Evolutionary conservation across 2,888 invertebrate species (phyloP).

Genomic region (Epirrita christyi): DNA sequence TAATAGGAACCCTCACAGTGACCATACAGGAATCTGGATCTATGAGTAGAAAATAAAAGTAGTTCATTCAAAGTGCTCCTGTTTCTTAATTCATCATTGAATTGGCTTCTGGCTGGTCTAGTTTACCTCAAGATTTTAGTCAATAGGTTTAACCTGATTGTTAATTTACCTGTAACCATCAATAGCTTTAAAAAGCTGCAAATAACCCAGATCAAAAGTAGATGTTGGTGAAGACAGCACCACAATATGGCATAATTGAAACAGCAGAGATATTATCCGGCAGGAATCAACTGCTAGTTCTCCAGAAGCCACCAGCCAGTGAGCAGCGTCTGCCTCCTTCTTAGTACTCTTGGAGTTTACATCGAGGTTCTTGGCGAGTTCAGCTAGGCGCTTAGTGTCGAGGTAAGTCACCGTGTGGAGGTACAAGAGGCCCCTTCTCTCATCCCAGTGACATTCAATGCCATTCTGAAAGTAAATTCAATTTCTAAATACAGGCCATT

Average conservation of each 20-base stretch:
- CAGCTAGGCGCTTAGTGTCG: slow-evolving; percentile 65
- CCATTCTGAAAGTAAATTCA: slow-evolving; percentile 67
- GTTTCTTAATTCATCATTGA: too few relatives aligned
- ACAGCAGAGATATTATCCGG: slow-evolving; percentile 89
- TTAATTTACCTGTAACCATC: slow-evolving; percentile 88
- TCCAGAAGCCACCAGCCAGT: slow-evolving; percentile 87
- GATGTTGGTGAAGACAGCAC: slow-evolving; percentile 76
- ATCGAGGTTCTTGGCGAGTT: slow-evolving; percentile 60
- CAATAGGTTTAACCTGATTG: too few relatives aligned
- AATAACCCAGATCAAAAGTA: slow-evolving; percentile 91
- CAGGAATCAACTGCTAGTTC: slow-evolving; percentile 83
- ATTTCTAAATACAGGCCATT: too few relatives aligned
- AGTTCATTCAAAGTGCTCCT: too few relatives aligned
- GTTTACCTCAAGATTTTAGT: too few relatives aligned
- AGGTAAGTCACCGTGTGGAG: slow-evolving; percentile 82
- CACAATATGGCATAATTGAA: slow-evolving; percentile 93
- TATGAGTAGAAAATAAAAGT: too few relatives aligned
- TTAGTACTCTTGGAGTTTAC: slow-evolving; percentile 67
- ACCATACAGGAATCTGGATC: too few relatives aligned
- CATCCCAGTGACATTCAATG: slow-evolving; percentile 85
- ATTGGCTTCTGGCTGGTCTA: too few relatives aligned
- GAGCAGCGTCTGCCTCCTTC: slow-evolving; percentile 71
- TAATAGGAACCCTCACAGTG: too few relatives aligned
- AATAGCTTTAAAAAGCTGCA: slow-evolving; percentile 92
- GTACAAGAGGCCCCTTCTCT: slow-evolving; percentile 75